Evolutionary conservation across 2,113 vertebrate genomes (phyloP).

Genomic region (Meles meles): DNA sequence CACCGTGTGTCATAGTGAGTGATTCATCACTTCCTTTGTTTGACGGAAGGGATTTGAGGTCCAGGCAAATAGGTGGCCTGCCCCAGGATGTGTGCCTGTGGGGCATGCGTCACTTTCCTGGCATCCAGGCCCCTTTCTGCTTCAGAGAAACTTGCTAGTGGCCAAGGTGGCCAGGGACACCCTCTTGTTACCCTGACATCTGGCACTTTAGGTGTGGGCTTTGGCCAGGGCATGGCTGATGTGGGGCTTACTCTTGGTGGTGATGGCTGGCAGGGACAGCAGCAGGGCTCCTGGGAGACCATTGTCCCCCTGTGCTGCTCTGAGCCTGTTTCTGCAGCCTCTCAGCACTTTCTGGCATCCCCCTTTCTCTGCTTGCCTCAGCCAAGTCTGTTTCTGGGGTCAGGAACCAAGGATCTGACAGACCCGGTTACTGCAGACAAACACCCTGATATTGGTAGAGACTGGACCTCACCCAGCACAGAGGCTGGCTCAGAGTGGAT

Average conservation of each 20-base stretch:
- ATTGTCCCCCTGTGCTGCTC: background rate
- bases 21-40: background rate
- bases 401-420: background rate
- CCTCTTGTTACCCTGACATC: background rate
- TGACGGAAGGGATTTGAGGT: background rate
- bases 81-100: background rate
- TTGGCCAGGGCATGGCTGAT: background rate
- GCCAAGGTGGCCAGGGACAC: background rate
- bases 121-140: background rate
- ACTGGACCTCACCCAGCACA: background rate
- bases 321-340: background rate
- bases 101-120: background rate
- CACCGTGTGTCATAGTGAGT: background rate
- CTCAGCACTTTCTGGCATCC: background rate
- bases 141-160: background rate
- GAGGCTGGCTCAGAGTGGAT: background rate
- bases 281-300: background rate
- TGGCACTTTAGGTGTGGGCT: background rate
- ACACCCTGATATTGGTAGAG: background rate
- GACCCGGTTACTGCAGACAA: background rate
- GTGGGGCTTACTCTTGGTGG: background rate
- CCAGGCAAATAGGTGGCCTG: background rate
- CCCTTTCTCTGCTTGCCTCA: background rate
- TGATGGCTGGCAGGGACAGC: background rate
- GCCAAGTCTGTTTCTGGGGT: background rate